Evolutionary conservation across 2,797 vertebrate genomes (phyloP).

Genomic region (Gallinago nigripennis): DNA sequence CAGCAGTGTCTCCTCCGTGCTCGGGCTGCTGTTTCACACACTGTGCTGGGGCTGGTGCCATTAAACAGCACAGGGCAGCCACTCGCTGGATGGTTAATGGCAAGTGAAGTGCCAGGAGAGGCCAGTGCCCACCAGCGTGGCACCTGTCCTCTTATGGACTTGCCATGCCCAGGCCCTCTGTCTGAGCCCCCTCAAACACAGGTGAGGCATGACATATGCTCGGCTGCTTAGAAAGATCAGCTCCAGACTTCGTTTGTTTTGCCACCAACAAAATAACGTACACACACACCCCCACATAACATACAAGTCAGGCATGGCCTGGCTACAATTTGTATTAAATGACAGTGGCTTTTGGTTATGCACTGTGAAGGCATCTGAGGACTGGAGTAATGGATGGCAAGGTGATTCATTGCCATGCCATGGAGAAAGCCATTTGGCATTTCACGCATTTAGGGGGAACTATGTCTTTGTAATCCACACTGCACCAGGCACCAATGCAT

Average conservation of each 20-base stretch:
- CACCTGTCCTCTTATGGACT: neutral
- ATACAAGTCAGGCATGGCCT: neutral
- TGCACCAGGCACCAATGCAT: neutral
- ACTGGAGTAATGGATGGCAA: neutral
- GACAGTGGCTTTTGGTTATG: neutral
- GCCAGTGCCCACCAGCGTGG: no score
- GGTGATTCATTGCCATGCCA: neutral
- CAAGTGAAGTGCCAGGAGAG: accelerated
- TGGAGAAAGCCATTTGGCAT: neutral
- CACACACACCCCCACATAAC: accelerated
- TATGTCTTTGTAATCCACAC: neutral
- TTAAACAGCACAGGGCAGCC: neutral
- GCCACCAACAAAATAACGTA: neutral
- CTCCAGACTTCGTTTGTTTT: neutral
- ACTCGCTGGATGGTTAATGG: neutral
- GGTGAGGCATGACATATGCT: accelerated
- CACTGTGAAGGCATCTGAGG: neutral
- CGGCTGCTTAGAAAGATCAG: neutral
- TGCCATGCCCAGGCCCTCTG: neutral
- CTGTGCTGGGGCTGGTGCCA: neutral
- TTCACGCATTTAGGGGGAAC: neutral
- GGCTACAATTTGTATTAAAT: neutral
- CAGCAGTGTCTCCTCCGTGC: accelerated
- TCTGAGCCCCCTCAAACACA: neutral
- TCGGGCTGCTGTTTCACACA: neutral